Evolutionary conservation across 2,113 vertebrate species (phyloP).

Genomic region (Thymallus thymallus): DNA sequence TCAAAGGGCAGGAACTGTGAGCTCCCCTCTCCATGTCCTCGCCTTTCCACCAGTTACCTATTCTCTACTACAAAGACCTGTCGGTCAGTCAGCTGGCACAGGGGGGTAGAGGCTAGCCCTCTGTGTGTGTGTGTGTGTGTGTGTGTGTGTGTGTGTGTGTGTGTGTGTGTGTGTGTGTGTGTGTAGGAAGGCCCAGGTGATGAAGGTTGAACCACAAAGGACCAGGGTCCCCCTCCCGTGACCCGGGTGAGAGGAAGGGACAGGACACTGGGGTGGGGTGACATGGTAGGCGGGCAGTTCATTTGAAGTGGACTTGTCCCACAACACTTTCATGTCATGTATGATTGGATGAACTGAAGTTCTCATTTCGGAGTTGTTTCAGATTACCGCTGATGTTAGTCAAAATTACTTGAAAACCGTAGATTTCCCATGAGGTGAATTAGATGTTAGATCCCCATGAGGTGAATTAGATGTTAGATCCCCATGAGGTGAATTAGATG

Average conservation of each 20-base stretch:
- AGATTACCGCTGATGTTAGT: background rate
- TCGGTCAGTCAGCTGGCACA: constrained; percentile 59
- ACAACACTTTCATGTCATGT: constrained; percentile 43
- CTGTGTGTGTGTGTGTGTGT: too few relatives aligned
- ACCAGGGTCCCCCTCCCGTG: constrained; percentile 65
- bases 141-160: too few relatives aligned
- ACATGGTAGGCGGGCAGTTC: constrained; percentile 17
- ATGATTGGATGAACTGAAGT: background rate
- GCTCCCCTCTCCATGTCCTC: constrained; percentile 80
- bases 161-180: too few relatives aligned
- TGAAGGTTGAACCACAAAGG: constrained; percentile 88
- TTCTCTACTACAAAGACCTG: constrained; percentile 84
- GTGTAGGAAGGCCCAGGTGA: constrained; percentile 58
- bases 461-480: background rate
- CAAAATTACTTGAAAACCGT: too few relatives aligned
- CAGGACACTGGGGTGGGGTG: background rate
- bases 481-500: background rate
- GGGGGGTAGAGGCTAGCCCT: constrained; percentile 58
- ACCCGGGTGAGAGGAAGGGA: constrained; percentile 47
- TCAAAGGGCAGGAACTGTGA: constrained; percentile 90
- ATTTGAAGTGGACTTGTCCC: constrained; percentile 45
- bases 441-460: background rate
- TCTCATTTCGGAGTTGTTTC: background rate
- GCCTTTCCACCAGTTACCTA: constrained; percentile 86
- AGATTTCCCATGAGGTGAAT: too few relatives aligned